Evolutionary conservation across 2,113 vertebrate genomes (phyloP), one percentile per base, ranked within the genome.

Genomic region (Mustela nigripes): DNA sequence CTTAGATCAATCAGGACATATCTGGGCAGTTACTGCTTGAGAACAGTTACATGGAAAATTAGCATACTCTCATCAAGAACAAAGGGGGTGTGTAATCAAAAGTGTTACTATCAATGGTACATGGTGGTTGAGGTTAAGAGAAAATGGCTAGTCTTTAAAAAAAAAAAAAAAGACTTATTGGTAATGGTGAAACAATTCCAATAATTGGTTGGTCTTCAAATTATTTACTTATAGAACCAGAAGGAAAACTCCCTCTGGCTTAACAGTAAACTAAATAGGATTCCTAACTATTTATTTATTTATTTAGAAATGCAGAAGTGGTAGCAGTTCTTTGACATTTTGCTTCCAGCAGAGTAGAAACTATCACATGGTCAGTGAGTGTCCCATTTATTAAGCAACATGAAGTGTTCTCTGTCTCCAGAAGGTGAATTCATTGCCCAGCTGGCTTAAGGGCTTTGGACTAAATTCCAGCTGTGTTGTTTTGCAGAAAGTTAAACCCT

Each of bases 361-460:
- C 22, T 80, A 4, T 81, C 36, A 18, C 33, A 4, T 16, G 50
- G 45, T 71, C 87, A 82, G 19, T 15, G 36, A 50, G 10, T 42
- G 14, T 11, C 11, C 74, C 26, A 53, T 89, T 82, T 87, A 78
- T 85, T 86, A 94, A 19, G 50, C 7, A 78, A 42, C 1, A 0
- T 1, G 26, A 94, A 69, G 56, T 7, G 18, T 56, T 63, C 5
- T 93, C 48, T 79, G 11, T 63, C 48, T 93, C 65, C 28, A 95
- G 71, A 90, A 96, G 65, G 19, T 82, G 63, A 94, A 85, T 85
- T 94, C 45, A 62, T 92, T 95, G 80, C 48, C 91, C 58, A 85
- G 26, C 56, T 1, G 12, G 48, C 89, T 86, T 91, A 19, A 95
- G 91, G 82, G 62, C 16, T 95, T 97, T 87, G 56, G 67, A 92